Evolutionary conservation across 1,140 invertebrate species (phyloP).

Genomic region (Spodoptera litura): DNA sequence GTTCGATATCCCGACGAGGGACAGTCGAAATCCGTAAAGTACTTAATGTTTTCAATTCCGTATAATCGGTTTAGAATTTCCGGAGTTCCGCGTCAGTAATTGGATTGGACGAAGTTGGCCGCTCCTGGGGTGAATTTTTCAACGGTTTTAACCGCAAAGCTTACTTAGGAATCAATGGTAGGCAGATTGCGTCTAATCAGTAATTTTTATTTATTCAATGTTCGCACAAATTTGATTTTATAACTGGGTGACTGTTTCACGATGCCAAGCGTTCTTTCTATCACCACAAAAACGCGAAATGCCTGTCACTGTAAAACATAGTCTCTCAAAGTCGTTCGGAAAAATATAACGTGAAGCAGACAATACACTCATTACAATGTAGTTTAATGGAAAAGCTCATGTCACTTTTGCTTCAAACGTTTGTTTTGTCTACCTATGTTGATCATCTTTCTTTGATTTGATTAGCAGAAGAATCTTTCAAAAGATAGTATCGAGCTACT

Average conservation of each 20-base stretch:
- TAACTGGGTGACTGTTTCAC: no score
- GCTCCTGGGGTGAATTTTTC: slow-evolving; percentile 74
- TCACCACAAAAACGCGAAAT: no score
- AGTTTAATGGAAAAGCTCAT: background rate
- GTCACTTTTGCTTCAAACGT: background rate
- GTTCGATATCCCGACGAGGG: slow-evolving; percentile 58
- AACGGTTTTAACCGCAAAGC: slow-evolving; percentile 55
- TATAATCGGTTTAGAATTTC: slow-evolving; percentile 86
- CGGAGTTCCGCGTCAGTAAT: slow-evolving; percentile 80
- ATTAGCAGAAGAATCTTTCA: no score
- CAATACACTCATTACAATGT: background rate
- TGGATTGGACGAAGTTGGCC: slow-evolving; percentile 77
- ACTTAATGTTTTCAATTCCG: slow-evolving; percentile 86
- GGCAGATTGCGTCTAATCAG: slow-evolving; percentile 41
- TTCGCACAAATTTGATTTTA: background rate
- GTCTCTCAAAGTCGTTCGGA: no score
- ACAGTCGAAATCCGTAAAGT: slow-evolving; percentile 74
- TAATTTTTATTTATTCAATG: slow-evolving; percentile 27
- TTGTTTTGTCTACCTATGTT: background rate
- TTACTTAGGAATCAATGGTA: slow-evolving; percentile 54
- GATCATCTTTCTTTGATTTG: background rate
- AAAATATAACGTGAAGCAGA: background rate
- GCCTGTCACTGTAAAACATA: no score
- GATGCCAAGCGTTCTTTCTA: no score
- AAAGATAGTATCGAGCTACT: no score